Conservation (phyloP, 2,888 invertebrate species). For the Torymus aiolomorphi region DNA sequence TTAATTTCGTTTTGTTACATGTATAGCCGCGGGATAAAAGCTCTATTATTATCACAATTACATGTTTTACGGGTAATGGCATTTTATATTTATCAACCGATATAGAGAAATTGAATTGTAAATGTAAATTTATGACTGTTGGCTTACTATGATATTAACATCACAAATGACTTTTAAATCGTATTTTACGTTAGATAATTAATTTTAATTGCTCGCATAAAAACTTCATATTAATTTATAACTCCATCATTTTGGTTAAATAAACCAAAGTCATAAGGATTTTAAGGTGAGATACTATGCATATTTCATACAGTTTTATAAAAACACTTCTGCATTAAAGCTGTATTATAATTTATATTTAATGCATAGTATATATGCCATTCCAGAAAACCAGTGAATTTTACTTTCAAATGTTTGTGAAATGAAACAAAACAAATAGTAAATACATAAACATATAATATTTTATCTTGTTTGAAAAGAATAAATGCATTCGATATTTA, state of each 20-base stretch:
- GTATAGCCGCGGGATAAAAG: too few relatives aligned
- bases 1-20: too few relatives aligned
- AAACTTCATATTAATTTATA: not conserved
- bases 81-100: conserved; percentile 2
- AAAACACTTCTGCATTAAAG: too few relatives aligned
- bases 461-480: too few relatives aligned
- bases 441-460: too few relatives aligned
- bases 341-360: too few relatives aligned
- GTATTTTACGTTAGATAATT: not conserved
- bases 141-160: conserved; percentile 5
- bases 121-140: not conserved
- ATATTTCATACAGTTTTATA: not conserved
- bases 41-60: too few relatives aligned
- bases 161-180: not conserved
- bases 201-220: not conserved
- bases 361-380: too few relatives aligned
- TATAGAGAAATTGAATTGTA: not conserved
- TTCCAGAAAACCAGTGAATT: too few relatives aligned
- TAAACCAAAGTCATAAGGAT: not conserved
- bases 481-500: too few relatives aligned
- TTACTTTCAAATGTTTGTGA: too few relatives aligned
- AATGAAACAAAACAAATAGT: too few relatives aligned
- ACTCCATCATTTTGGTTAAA: conserved; percentile 3
- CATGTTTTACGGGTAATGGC: not conserved
- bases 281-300: not conserved